A percentile compares a stretch with the other conserved stretches of the same genome.
phyloP scores from a whole-genome alignment of 2,797 vertebrate species.

The Pagetopsis macropterus region DNA sequence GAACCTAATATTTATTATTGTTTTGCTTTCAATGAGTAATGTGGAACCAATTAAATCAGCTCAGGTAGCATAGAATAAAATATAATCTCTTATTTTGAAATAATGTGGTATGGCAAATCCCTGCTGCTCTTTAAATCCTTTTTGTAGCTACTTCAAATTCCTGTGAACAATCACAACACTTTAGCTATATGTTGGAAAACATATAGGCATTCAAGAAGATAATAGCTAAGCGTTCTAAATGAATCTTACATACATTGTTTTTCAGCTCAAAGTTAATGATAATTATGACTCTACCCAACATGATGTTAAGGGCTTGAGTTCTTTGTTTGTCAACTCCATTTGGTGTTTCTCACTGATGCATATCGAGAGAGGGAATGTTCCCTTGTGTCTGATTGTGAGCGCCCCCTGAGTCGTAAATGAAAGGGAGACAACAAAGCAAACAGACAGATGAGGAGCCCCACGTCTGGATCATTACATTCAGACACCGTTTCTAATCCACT shows the following conservation, averaged over 20 bases:
- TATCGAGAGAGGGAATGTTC: neutral
- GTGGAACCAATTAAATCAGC: neutral
- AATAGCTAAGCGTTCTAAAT: slow-evolving; percentile 15
- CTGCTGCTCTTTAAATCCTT: neutral
- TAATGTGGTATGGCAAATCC: neutral
- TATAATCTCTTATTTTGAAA: slow-evolving; percentile 8
- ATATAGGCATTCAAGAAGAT: neutral
- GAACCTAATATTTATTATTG: too few species aligned
- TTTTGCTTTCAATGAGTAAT: neutral
- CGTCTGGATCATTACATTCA: slow-evolving; percentile 21
- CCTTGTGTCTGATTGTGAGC: neutral
- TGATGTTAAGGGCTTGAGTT: neutral
- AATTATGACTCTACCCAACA: slow-evolving; percentile 17
- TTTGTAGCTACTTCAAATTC: too few species aligned
- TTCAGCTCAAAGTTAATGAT: slow-evolving; percentile 6
- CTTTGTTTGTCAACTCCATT: slow-evolving; percentile 1
- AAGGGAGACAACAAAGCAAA: neutral
- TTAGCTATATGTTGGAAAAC: too few species aligned
- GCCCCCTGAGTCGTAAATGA: slow-evolving; percentile 11
- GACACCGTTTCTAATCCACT: slow-evolving; percentile 11
- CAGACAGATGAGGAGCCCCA: neutral
- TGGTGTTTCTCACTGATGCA: neutral
- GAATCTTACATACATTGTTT: neutral
- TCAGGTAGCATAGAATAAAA: neutral
- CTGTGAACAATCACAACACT: neutral